These are phyloP conservation scores for Tringa solitaria DNA, from an alignment of 2,113 vertebrate genomes.

Conservation along the genomic window DNA sequence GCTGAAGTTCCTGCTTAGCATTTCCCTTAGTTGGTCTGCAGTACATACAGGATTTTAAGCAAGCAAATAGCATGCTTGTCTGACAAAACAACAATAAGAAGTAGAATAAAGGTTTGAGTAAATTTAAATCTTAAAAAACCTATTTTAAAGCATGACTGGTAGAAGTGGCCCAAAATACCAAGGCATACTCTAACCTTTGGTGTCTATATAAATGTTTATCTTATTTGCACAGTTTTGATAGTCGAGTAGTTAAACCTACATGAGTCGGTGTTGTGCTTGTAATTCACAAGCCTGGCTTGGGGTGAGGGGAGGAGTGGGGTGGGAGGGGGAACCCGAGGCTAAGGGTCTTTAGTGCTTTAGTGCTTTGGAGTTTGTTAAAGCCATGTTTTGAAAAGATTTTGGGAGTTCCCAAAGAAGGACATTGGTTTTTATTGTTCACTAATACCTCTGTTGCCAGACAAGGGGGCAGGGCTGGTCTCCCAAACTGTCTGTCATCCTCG, in stretches of 20 bases:
- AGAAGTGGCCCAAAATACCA: neutral
- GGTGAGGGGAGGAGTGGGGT: neutral
- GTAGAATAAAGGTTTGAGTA: neutral
- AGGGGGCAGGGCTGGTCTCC: neutral
- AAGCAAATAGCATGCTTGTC: neutral
- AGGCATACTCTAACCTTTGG: neutral
- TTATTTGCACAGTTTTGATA: neutral
- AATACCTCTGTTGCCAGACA: conserved; percentile 18
- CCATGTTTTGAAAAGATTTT: conserved; percentile 7
- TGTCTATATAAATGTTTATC: neutral
- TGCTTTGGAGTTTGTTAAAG: neutral
- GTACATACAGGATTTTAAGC: neutral
- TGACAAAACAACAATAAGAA: neutral
- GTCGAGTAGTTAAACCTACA: neutral
- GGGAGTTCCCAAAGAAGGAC: conserved; percentile 17
- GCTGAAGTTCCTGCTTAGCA: neutral
- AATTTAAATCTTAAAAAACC: neutral
- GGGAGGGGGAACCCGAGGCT: neutral
- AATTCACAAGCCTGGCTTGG: neutral
- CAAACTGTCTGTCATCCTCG: neutral
- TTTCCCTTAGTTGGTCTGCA: neutral
- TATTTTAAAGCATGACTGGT: neutral
- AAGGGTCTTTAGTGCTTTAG: neutral
- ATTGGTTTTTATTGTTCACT: conserved; percentile 3
- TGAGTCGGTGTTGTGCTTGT: neutral